Evolutionary conservation across 2,888 invertebrate species (phyloP), one percentile per base, ranked within the genome.

Genomic region (Dryocosmus kuriphilus): DNA sequence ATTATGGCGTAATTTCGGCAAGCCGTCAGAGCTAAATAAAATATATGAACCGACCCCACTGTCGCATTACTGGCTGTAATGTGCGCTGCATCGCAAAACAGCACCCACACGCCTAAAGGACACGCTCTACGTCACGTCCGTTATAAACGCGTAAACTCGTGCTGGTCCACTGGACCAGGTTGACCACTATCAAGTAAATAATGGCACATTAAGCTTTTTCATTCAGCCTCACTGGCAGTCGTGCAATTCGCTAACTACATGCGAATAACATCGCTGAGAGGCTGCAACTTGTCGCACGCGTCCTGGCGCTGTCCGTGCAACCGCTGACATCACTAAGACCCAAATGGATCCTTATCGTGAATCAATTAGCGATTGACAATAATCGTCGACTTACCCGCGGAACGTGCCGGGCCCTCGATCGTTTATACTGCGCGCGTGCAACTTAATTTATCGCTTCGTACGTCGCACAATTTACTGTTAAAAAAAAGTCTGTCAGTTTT

Each of bases 141-240:
- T 90, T 90, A 89, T 90, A 89, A 90, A 89, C 89, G 90, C 90
- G 89, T 89, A 89, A 90, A 90, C 90, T 90, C 90, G 90, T 90
- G 91, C 89, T 86, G 86, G 84, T 82, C 86, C 84, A 84, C 85
- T 86, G 83, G 85, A 87, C 87, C 88, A 86, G 87, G 86, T 89
- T 90, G 90, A 90, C 90, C 90, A 89, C 90, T 89, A 89, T 89
- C 89, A 85, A 89, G 89, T 90, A 90, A 91, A 91, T 91, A 90
- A 91, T 90, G 90, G 90, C 88, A 86, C 90, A 91, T 90, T 90
- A 89, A 90, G 88, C 88, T 90, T 91, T 90, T 90, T 90, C 89
- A 88, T 91, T 89, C 89, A 83, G 76, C 84, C 78, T 79, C 79
- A 81, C 81, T 82, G 81, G 77, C 81, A 81, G 80, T 80, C 75